These are phyloP conservation scores for Lithophane leautieri DNA, from an alignment of 2,888 invertebrate species.

Conservation along the genomic window DNA sequence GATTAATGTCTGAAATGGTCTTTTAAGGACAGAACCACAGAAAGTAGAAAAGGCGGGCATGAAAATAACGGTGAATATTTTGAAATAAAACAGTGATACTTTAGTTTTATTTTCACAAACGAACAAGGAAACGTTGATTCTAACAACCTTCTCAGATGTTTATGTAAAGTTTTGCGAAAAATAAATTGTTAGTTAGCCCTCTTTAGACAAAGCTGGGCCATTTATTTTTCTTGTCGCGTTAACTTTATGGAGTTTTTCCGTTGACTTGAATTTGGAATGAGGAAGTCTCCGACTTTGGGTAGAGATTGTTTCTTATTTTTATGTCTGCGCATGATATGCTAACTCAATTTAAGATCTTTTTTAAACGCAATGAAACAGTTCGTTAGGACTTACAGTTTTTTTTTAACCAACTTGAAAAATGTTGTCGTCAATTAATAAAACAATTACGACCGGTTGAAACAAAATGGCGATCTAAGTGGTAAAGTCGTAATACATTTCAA, in stretches of 20 bases:
- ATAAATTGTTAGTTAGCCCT: slow-evolving; percentile 18
- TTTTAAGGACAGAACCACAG: not conserved
- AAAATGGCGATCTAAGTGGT: not conserved
- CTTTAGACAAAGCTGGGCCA: slow-evolving; percentile 21
- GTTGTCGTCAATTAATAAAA: not conserved
- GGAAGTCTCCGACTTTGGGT: slow-evolving; percentile 11
- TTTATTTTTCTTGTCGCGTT: slow-evolving; percentile 44
- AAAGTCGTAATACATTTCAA: no score
- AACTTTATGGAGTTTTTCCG: slow-evolving; percentile 28
- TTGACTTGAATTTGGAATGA: slow-evolving; percentile 31
- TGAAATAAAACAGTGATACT: not conserved
- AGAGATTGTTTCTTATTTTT: not conserved
- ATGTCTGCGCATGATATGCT: not conserved
- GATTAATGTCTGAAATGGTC: not conserved
- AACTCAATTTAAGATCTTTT: not conserved
- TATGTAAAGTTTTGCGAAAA: slow-evolving; percentile 17
- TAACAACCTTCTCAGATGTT: not conserved
- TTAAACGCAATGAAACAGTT: not conserved
- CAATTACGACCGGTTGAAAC: not conserved
- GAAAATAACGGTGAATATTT: not conserved
- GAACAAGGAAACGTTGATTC: slow-evolving; percentile 7
- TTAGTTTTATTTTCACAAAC: slow-evolving; percentile 5
- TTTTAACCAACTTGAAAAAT: not conserved
- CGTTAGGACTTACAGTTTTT: not conserved
- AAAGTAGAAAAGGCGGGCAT: not conserved